phyloP scores from a whole-genome alignment of 2,888 invertebrate genomes.

The Autographa pulchrina region DNA sequence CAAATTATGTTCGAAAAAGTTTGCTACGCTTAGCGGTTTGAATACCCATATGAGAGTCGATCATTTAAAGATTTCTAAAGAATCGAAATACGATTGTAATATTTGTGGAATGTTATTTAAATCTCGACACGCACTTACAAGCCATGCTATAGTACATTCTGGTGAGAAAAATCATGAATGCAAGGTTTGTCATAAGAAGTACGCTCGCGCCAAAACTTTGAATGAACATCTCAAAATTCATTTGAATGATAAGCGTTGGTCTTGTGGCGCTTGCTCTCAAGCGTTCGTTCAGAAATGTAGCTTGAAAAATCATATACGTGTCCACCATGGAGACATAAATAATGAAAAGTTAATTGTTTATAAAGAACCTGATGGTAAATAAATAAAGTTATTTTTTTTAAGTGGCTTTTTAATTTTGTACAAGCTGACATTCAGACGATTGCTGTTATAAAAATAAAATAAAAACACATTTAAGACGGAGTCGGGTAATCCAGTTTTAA shows the following conservation, averaged over 20 bases:
- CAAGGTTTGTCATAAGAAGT: slow-evolving; percentile 74
- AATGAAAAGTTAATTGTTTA: slow-evolving; percentile 48
- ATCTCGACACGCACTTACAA: slow-evolving; percentile 23
- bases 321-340: slow-evolving; percentile 46
- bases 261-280: slow-evolving; percentile 62
- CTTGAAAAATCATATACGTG: slow-evolving; percentile 65
- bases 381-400: slow-evolving; percentile 42
- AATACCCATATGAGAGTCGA: slow-evolving; percentile 48
- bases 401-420: not conserved
- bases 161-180: slow-evolving; percentile 77
- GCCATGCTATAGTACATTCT: slow-evolving; percentile 48
- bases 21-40: slow-evolving; percentile 39
- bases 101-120: slow-evolving; percentile 49
- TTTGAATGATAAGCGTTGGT: slow-evolving; percentile 63
- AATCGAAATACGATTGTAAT: slow-evolving; percentile 40
- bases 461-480: no score
- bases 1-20: slow-evolving; percentile 53
- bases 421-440: no score
- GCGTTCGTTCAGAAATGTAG: slow-evolving; percentile 71
- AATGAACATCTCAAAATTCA: slow-evolving; percentile 69
- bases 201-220: slow-evolving; percentile 62
- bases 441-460: no score
- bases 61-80: slow-evolving; percentile 43
- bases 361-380: slow-evolving; percentile 37
- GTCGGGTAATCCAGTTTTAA: no score